phyloP scores from a whole-genome alignment of 2,888 invertebrate species.

The Matsumyia berberina region DNA sequence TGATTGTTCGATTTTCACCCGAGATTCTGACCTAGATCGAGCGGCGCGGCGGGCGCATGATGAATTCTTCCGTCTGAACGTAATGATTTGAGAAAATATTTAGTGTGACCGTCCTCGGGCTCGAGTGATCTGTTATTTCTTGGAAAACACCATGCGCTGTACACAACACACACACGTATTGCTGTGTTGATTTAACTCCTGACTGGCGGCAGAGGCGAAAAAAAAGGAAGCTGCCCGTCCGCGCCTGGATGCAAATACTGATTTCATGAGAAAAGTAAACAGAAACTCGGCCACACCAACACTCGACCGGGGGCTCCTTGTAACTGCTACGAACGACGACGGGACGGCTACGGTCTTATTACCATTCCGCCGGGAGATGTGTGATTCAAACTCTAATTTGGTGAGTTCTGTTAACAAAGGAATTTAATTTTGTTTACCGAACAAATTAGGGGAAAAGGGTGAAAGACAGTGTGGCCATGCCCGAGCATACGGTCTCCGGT shows the following conservation, averaged over 20 bases:
- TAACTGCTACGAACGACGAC: neutral
- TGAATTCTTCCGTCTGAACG: slow-evolving; percentile 32
- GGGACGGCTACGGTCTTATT: slow-evolving; percentile 50
- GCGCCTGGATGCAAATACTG: slow-evolving; percentile 70
- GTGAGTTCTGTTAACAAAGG: slow-evolving; percentile 69
- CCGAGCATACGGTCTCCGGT: slow-evolving; percentile 35
- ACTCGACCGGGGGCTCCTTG: slow-evolving; percentile 43
- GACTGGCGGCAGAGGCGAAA: slow-evolving; percentile 61
- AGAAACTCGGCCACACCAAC: slow-evolving; percentile 45
- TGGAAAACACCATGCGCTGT: slow-evolving; percentile 48
- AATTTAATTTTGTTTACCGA: slow-evolving; percentile 74
- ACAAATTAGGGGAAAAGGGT: slow-evolving; percentile 65
- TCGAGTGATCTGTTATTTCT: slow-evolving; percentile 67
- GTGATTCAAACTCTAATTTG: slow-evolving; percentile 74
- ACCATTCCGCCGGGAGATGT: slow-evolving; percentile 59
- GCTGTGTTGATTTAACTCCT: slow-evolving; percentile 69
- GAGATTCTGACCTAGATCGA: slow-evolving; percentile 66
- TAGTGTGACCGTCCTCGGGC: slow-evolving; percentile 69
- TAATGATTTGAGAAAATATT: slow-evolving; percentile 71
- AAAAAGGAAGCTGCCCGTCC: slow-evolving; percentile 72
- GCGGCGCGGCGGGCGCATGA: slow-evolving; percentile 9
- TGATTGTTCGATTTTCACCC: slow-evolving; percentile 25
- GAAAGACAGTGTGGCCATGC: slow-evolving; percentile 36
- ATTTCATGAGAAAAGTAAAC: slow-evolving; percentile 75
- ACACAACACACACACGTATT: slow-evolving; percentile 27